These are phyloP conservation scores for Enteromius mattozi DNA, from an alignment of 2,797 vertebrate genomes.

Conservation along the genomic window DNA sequence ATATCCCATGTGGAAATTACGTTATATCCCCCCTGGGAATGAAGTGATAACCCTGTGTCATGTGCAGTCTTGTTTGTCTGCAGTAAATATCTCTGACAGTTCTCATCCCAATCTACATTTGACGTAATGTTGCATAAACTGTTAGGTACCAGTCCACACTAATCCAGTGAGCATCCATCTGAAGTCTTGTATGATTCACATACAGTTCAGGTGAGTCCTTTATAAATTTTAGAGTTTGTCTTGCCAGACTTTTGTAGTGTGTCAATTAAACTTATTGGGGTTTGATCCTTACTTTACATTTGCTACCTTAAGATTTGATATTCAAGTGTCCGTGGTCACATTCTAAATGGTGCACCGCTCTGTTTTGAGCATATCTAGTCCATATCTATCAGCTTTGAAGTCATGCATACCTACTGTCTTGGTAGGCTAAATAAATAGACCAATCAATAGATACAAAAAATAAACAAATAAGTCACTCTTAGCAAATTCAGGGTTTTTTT, in stretches of 20 bases:
- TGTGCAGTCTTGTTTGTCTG: not conserved
- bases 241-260: not conserved
- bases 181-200: not conserved
- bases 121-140: not conserved
- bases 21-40: not conserved
- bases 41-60: not conserved
- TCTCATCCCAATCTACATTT: not conserved
- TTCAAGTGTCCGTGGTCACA: not conserved
- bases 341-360: not conserved
- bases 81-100: not conserved
- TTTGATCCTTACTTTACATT: not conserved
- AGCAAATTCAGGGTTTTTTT: too few relatives aligned
- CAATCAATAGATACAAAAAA: too few relatives aligned
- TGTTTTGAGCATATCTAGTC: not conserved
- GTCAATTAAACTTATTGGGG: not conserved
- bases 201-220: not conserved
- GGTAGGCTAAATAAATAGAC: not conserved
- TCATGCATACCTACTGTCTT: not conserved
- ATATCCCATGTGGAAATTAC: not conserved
- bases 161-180: not conserved
- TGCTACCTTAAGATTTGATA: not conserved
- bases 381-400: not conserved
- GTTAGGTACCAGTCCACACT: not conserved
- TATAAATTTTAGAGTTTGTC: not conserved
- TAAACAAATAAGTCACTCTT: too few relatives aligned